Evolutionary conservation across 2,888 invertebrate genomes (phyloP).

Genomic region (Lepidochitona cinerea): DNA sequence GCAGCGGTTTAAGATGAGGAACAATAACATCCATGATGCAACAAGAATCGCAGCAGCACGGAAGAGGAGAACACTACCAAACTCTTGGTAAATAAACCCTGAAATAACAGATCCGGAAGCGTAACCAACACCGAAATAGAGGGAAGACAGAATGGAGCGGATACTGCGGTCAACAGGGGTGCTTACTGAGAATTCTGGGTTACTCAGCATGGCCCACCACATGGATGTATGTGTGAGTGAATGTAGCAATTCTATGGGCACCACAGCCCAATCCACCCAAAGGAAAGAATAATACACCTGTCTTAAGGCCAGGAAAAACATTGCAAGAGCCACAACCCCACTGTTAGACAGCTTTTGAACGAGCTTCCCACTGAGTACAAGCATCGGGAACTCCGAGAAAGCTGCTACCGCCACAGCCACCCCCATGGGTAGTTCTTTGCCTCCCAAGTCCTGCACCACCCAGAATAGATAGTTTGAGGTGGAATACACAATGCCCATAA

Average conservation of each 20-base stretch:
- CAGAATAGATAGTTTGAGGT: constrained; percentile 64
- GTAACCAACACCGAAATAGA: constrained; percentile 64
- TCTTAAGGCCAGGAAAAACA: constrained; percentile 48
- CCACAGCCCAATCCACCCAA: constrained; percentile 58
- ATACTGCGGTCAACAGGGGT: constrained; percentile 60
- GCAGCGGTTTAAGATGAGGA: constrained; percentile 47
- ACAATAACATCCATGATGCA: constrained; percentile 51
- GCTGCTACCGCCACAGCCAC: constrained; percentile 55
- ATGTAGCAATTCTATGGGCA: constrained; percentile 55
- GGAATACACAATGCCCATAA: constrained; percentile 55
- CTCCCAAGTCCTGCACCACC: constrained; percentile 59
- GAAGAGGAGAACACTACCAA: constrained; percentile 51
- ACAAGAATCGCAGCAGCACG: constrained; percentile 50
- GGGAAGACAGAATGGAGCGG: constrained; percentile 53
- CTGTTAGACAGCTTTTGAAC: constrained; percentile 54
- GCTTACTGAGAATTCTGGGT: constrained; percentile 53
- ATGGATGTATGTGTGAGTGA: constrained; percentile 60
- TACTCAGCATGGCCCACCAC: constrained; percentile 62
- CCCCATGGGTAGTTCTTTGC: constrained; percentile 57
- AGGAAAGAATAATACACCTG: constrained; percentile 61
- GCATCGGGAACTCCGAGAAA: constrained; percentile 60
- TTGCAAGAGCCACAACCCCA: constrained; percentile 49
- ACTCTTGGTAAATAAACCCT: constrained; percentile 55
- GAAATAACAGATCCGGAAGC: constrained; percentile 55
- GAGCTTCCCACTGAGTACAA: constrained; percentile 49